phyloP scores from a whole-genome alignment of 2,113 vertebrate species.

The Mobula birostris region DNA sequence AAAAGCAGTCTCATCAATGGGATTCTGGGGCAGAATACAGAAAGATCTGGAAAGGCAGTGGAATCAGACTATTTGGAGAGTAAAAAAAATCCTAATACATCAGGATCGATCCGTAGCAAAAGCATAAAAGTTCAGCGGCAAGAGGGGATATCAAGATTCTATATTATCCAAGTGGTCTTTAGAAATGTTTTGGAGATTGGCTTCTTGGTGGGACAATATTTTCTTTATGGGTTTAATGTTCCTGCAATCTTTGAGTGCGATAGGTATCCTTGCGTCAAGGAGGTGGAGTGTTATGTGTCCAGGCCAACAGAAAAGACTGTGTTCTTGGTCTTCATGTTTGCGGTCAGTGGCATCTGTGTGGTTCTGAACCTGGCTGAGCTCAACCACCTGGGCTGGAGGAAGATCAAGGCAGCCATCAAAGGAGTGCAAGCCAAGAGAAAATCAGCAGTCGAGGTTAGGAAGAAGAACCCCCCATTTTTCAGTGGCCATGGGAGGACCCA shows the following conservation, averaged over 20 bases:
- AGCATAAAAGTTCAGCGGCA: constrained; percentile 63
- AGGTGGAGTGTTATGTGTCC: constrained; percentile 83
- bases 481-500: constrained; percentile 67
- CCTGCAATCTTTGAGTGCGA: constrained; percentile 74
- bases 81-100: constrained; percentile 65
- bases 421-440: constrained; percentile 71
- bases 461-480: constrained; percentile 63
- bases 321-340: constrained; percentile 84
- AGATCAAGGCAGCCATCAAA: constrained; percentile 70
- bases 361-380: constrained; percentile 83
- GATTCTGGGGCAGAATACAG: constrained; percentile 60
- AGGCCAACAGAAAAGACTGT: constrained; percentile 78
- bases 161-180: constrained; percentile 84
- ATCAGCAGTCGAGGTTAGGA: constrained; percentile 65
- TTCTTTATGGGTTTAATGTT: constrained; percentile 77
- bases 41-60: constrained; percentile 54
- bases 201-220: constrained; percentile 75
- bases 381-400: constrained; percentile 81
- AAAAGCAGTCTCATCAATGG: constrained; percentile 59
- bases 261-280: constrained; percentile 78
- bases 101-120: constrained; percentile 56
- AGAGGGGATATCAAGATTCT: constrained; percentile 78
- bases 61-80: constrained; percentile 64
- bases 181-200: constrained; percentile 77
- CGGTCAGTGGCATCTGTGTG: constrained; percentile 80